A percentile compares a stretch with the other conserved stretches of the same genome.
Conservation (phyloP, 2,888 invertebrate genomes). For the Ormyrus labotus region DNA sequence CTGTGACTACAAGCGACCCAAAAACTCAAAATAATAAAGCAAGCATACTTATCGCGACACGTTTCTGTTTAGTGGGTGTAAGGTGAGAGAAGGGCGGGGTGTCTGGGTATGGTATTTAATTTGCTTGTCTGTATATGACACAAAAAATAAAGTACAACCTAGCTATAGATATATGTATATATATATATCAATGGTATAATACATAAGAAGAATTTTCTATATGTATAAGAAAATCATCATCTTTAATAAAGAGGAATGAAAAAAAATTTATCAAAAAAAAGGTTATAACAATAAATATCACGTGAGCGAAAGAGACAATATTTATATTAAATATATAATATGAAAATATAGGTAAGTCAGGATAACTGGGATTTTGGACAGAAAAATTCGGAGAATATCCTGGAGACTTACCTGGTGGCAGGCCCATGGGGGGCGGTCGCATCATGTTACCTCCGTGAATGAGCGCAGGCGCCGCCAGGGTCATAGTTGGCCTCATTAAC, state of each 20-base stretch:
- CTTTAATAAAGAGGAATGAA: background rate
- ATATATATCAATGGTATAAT: conserved; percentile 32
- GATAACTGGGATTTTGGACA: conserved; percentile 25
- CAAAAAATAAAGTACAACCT: conserved; percentile 43
- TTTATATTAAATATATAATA: conserved; percentile 29
- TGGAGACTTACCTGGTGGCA: conserved; percentile 81
- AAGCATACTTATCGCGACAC: conserved; percentile 15
- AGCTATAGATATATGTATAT: conserved; percentile 8
- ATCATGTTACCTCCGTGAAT: conserved; percentile 80
- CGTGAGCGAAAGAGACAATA: conserved; percentile 34
- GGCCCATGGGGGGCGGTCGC: conserved; percentile 81
- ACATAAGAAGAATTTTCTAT: conserved; percentile 23
- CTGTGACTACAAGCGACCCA: background rate
- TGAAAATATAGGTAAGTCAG: background rate
- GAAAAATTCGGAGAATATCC: conserved; percentile 29
- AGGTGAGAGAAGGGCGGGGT: conserved; percentile 56
- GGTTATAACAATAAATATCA: conserved; percentile 34
- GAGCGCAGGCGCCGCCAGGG: conserved; percentile 77
- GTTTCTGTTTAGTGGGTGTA: conserved; percentile 49
- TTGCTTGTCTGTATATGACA: conserved; percentile 37
- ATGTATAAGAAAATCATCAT: conserved; percentile 32
- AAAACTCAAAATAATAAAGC: conserved; percentile 34
- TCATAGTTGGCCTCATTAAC: conserved; percentile 77
- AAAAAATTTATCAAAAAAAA: conserved; percentile 5
- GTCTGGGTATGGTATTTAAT: conserved; percentile 34